Evolutionary conservation across 2,888 invertebrate genomes (phyloP).

Genomic region (Phyto melanocephala): DNA sequence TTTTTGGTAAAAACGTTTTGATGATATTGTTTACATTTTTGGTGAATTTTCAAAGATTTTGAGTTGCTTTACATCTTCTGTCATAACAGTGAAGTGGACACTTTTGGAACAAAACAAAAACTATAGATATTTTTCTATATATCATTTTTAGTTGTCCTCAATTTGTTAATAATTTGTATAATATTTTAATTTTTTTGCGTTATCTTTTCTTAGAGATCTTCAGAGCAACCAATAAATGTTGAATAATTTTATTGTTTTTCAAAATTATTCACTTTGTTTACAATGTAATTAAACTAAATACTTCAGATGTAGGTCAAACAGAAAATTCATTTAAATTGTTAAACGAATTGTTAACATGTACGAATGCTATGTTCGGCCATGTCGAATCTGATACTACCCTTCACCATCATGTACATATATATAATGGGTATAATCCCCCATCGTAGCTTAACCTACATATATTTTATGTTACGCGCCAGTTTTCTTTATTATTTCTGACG

Average conservation of each 20-base stretch:
- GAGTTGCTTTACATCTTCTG: slow-evolving; percentile 14
- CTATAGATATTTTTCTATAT: background rate
- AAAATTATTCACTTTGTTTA: background rate
- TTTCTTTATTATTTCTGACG: no score
- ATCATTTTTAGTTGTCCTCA: slow-evolving; percentile 44
- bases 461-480: no score
- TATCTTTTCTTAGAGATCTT: slow-evolving; percentile 54
- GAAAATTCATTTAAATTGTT: no score
- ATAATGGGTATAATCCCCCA: no score
- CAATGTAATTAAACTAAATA: background rate
- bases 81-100: slow-evolving; percentile 47
- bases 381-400: no score
- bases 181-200: slow-evolving; percentile 16
- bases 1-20: slow-evolving; percentile 19
- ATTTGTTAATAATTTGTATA: slow-evolving; percentile 45
- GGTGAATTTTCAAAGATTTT: background rate
- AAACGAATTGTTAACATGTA: no score
- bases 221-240: background rate
- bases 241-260: background rate
- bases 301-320: background rate
- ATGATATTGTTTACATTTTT: slow-evolving; percentile 9
- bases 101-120: slow-evolving; percentile 24
- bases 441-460: no score
- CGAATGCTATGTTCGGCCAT: no score
- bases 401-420: no score